Evolutionary conservation across 2,888 invertebrate genomes (phyloP).

Genomic region (Shargacucullia verbasci): DNA sequence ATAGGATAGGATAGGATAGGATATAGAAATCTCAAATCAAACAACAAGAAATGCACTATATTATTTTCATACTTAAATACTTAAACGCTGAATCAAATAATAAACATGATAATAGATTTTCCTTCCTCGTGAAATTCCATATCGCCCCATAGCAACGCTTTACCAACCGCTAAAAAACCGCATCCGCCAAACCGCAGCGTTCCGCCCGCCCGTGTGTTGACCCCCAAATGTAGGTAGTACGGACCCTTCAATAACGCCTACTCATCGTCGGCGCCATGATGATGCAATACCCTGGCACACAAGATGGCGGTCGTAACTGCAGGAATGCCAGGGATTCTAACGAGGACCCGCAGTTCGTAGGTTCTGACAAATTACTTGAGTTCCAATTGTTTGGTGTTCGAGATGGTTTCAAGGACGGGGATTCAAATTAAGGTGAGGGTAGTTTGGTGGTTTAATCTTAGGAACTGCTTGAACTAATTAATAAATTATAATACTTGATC

Average conservation of each 20-base stretch:
- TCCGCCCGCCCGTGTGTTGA: constrained; percentile 25
- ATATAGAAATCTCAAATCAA: no score
- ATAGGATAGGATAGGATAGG: no score
- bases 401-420: constrained; percentile 13
- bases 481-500: no score
- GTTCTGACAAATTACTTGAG: constrained; percentile 36
- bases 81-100: no score
- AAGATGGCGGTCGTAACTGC: constrained; percentile 42
- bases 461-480: no score
- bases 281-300: constrained; percentile 53
- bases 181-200: constrained; percentile 20
- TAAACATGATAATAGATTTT: no score
- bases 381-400: constrained; percentile 30
- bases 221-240: constrained; percentile 32
- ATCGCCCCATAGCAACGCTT: not conserved
- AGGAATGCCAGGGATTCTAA: constrained; percentile 40
- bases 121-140: not conserved
- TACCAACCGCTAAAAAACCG: not conserved
- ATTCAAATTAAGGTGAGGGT: not conserved
- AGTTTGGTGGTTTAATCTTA: no score
- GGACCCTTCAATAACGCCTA: constrained; percentile 49
- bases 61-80: no score
- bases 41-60: no score
- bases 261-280: constrained; percentile 52
- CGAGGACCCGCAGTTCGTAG: constrained; percentile 27